phyloP scores from a whole-genome alignment of 2,888 invertebrate species.

The Cephus spinipes region DNA sequence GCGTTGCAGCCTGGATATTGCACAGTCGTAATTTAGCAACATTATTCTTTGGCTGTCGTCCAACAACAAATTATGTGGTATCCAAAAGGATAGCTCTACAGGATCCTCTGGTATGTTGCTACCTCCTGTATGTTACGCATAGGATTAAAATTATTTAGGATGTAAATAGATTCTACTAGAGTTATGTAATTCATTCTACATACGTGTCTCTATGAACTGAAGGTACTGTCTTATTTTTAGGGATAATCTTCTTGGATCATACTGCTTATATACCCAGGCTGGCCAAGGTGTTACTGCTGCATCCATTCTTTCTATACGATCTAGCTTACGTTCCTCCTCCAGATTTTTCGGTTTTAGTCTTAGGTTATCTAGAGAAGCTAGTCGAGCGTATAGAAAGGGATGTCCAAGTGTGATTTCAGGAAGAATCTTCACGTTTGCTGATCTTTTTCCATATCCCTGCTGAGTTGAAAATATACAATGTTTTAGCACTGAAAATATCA shows the following conservation, averaged over 20 bases:
- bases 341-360: constrained; percentile 40
- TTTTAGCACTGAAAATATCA: background rate
- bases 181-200: constrained; percentile 14
- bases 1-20: constrained; percentile 75
- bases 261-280: constrained; percentile 75
- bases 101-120: constrained; percentile 74
- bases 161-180: background rate
- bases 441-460: constrained; percentile 46
- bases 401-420: constrained; percentile 75
- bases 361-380: constrained; percentile 54
- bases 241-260: constrained; percentile 69
- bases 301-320: constrained; percentile 61
- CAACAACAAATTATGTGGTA: constrained; percentile 81
- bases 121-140: constrained; percentile 57
- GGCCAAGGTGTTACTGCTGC: constrained; percentile 75
- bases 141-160: background rate
- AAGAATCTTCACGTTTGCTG: constrained; percentile 73
- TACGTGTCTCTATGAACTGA: constrained; percentile 54
- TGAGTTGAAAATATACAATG: constrained; percentile 18
- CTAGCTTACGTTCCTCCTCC: constrained; percentile 40
- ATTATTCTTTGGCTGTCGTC: constrained; percentile 74
- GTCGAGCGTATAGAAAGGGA: constrained; percentile 67
- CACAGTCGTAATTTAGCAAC: constrained; percentile 76
- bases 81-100: constrained; percentile 82
- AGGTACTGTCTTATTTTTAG: constrained; percentile 61